phyloP scores from a whole-genome alignment of 1,140 invertebrate genomes.

The Macrotrachela quadricornifera region DNA sequence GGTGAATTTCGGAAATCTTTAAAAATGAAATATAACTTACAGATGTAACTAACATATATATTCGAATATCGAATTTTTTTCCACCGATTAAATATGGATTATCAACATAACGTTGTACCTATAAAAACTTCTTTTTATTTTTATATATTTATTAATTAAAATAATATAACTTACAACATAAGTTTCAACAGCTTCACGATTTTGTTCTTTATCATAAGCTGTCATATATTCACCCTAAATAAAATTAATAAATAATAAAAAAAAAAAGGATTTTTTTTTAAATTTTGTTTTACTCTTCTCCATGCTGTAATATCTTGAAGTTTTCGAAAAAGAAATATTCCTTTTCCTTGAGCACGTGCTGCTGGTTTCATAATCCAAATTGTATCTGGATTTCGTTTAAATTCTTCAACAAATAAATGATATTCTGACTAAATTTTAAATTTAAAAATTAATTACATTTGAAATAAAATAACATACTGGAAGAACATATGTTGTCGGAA shows the following conservation, averaged over 20 bases:
- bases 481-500: slow-evolving; percentile 32
- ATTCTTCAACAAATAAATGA: slow-evolving; percentile 36
- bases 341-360: slow-evolving; percentile 32
- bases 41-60: slow-evolving; percentile 29
- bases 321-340: slow-evolving; percentile 33
- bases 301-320: slow-evolving; percentile 36
- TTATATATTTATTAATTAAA: too few relatives aligned
- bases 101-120: slow-evolving; percentile 29
- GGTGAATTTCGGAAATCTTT: too few relatives aligned
- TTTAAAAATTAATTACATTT: background rate
- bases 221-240: slow-evolving; percentile 17
- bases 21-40: slow-evolving; percentile 9
- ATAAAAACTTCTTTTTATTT: too few relatives aligned
- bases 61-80: slow-evolving; percentile 28
- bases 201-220: slow-evolving; percentile 16
- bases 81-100: slow-evolving; percentile 30
- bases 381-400: slow-evolving; percentile 30
- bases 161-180: too few relatives aligned
- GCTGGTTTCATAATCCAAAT: slow-evolving; percentile 38
- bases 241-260: background rate
- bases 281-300: slow-evolving; percentile 28
- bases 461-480: slow-evolving; percentile 21
- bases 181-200: slow-evolving; percentile 18
- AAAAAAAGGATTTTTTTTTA: background rate
- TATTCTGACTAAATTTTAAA: slow-evolving; percentile 27